These are phyloP conservation scores for Saccopteryx leptura DNA, from an alignment of 2,113 vertebrate species.

Conservation along the genomic window DNA sequence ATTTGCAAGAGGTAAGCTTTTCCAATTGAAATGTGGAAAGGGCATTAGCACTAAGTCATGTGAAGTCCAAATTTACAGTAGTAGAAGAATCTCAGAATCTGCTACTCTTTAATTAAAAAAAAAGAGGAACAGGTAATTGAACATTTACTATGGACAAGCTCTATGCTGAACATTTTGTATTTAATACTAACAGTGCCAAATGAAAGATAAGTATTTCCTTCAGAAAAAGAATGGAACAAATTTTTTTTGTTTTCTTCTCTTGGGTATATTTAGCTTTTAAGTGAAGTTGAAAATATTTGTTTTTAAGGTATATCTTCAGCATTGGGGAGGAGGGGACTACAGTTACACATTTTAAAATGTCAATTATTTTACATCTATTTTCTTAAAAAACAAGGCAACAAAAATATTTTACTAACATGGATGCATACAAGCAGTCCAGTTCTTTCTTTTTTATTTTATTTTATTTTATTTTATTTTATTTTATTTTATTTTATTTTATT, in stretches of 20 bases:
- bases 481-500: too few species aligned
- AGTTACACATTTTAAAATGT: not conserved
- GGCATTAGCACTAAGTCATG: not conserved
- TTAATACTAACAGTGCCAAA: conserved; percentile 13
- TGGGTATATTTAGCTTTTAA: conserved; percentile 22
- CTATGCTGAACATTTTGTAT: not conserved
- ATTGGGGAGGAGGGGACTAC: not conserved
- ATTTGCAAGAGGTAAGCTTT: conserved; percentile 95
- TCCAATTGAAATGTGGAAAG: not conserved
- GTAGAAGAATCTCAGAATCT: not conserved
- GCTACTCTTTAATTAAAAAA: not conserved
- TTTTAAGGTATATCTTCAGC: not conserved
- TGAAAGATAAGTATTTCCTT: conserved; percentile 22
- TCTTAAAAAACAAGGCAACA: not conserved
- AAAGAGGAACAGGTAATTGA: not conserved
- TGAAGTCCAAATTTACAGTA: not conserved
- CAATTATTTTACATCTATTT: not conserved
- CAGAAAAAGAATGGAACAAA: conserved; percentile 57
- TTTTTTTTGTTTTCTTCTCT: not conserved
- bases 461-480: too few species aligned
- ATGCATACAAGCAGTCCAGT: not conserved
- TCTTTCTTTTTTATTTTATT: too few species aligned
- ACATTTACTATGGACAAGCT: not conserved
- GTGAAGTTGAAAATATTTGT: conserved; percentile 10
- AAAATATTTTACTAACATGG: not conserved